Evolutionary conservation across 2,797 vertebrate species (phyloP), one percentile per base, ranked within the genome.

Genomic region (Ctenochaetus hawaiiensis): DNA sequence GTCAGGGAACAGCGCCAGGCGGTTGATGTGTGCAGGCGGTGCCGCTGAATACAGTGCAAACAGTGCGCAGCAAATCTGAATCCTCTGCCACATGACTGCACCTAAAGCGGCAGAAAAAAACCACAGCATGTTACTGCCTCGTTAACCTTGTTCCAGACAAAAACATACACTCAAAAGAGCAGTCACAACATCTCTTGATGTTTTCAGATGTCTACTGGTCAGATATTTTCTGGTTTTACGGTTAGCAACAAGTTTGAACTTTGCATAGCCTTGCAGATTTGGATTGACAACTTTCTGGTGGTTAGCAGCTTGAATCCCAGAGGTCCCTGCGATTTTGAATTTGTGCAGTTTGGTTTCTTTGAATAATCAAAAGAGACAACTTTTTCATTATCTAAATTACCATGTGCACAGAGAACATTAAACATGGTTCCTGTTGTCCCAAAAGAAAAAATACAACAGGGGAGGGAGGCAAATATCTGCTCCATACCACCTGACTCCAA

Each of bases 1-100:
- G 93, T 99, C 98, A 0, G 98, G 98, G 93, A 99, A 99, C 79
- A 99, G 95, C 2, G 98, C 98, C 89, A 99, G 94, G 57, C 97
- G 97, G 95, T 98, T 99, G 87, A 99, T 99, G 91, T 98, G 97
- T 0, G 97, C 96, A 0, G 97, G 97, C 68, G 95, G 94, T 0
- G 98, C 97, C 0, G 97, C 96, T 82, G 95, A 94, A 85, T 94
- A 93, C 81, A 96, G 86, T 89, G 95, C 89, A 85, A 95, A 91
- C 86, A 96, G 94, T 86, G 92, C 87, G 81, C 92, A 95, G 87
- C 92, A 94, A 80, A 97, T 92, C 94, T 96, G 91, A 26, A 96
- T 86, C 78, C 88, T 91, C 83, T 86, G 91, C 93, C 94, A 94
- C 95, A 96, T 96, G 91, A 83, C 75, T 81, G 90, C 88, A 80